Evolutionary conservation across 2,888 invertebrate genomes (phyloP), one percentile per base, ranked within the genome.

Genomic region (Tetramorium bicarinatum): DNA sequence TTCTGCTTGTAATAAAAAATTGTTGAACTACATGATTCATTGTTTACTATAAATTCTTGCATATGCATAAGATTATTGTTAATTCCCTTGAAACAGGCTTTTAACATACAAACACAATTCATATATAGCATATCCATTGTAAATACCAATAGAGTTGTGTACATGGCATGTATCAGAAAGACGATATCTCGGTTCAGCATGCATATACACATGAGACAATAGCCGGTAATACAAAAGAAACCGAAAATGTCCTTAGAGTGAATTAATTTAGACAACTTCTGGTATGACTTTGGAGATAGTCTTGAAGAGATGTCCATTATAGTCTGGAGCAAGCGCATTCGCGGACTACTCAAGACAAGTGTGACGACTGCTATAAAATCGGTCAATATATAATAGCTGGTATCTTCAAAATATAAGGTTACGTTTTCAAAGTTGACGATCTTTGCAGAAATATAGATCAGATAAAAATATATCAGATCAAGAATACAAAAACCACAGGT

Each of bases 151-250:
- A 38, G 6, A 21, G 6, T 1, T n/a, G 11, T 2, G 11, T 62
- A 62, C 0, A 2, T 1, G n/a, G 0, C 0, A 15, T 15, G 3
- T 4, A n/a, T 47, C 1, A 9, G 0, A 41, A 41, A 41, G 8
- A 7, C 7, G 7, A 8, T 41, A 41, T 41, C 2, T 9, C 3
- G 41, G 15, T 15, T 3, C 15, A 1, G 3, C 1, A 47, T 15
- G 6, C 29, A 29, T 62, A 38, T 1, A 38, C 3, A 61, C 9
- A 61, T 34, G 7, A 8, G 3, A 34, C 7, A 18, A 0, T 3
- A 11, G 18, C 18, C 0, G 0, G 6, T n/a, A 62, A 62, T 11
- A n/a, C 25, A 62, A 4, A 62, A 11, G 0, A 6, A 38, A n/a
- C 38, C 62, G 6, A 62, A 62, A 6, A 38, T 62, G 0, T 38